These are phyloP conservation scores for Megathymus violae DNA, from an alignment of 1,140 invertebrate species.

Conservation along the genomic window DNA sequence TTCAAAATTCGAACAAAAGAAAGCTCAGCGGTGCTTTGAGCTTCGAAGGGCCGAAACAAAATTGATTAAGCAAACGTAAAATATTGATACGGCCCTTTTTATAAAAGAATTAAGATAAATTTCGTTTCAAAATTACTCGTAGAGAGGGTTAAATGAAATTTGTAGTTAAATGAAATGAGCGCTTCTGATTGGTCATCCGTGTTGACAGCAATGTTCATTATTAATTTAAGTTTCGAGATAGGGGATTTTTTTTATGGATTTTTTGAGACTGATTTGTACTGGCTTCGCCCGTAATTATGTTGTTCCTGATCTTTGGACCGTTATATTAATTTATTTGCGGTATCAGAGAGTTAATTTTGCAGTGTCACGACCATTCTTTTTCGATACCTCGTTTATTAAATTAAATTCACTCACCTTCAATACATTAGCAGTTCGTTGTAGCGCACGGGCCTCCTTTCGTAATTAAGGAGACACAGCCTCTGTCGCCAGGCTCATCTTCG, in stretches of 20 bases:
- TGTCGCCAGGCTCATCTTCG: too few species aligned
- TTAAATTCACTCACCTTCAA: too few species aligned
- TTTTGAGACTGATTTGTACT: constrained; percentile 32
- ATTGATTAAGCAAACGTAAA: constrained; percentile 3
- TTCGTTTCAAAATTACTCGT: background rate
- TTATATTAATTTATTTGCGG: constrained; percentile 36
- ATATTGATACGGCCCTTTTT: background rate
- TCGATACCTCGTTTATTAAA: constrained; percentile 1
- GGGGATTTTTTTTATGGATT: constrained; percentile 40
- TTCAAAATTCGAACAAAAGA: constrained; percentile 47
- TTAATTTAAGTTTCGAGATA: constrained; percentile 35
- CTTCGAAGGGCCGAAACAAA: constrained; percentile 24
- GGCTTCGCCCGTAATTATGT: constrained; percentile 40
- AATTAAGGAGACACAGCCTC: too few species aligned
- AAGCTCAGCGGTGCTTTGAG: constrained; percentile 38
- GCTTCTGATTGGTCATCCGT: constrained; percentile 44
- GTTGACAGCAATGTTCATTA: constrained; percentile 42
- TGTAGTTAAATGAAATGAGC: constrained; percentile 36
- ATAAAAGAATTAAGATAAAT: background rate
- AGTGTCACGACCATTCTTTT: constrained; percentile 19
- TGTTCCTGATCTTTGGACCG: constrained; percentile 37
- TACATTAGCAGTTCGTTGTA: background rate
- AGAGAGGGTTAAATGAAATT: constrained; percentile 1
- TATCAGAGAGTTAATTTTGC: constrained; percentile 17
- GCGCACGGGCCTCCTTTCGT: too few species aligned